phyloP scores from a whole-genome alignment of 2,113 vertebrate species.

The Osmerus mordax region DNA sequence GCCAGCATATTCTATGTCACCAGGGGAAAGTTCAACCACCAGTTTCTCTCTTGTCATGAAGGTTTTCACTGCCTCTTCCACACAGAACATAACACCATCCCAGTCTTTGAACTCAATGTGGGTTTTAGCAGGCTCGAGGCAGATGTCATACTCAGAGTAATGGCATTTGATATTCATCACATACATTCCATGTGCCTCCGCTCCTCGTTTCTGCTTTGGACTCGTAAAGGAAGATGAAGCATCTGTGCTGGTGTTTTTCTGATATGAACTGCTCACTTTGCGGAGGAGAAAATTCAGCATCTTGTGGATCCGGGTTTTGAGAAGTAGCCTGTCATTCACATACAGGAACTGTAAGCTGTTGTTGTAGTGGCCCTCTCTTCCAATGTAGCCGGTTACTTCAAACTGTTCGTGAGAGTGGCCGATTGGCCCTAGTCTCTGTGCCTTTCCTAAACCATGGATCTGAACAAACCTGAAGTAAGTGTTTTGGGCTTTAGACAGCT shows the following conservation, averaged over 20 bases:
- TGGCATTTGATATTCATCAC: slow-evolving; percentile 85
- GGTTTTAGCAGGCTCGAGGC: slow-evolving; percentile 90
- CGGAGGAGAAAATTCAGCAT: slow-evolving; percentile 85
- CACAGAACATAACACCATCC: slow-evolving; percentile 78
- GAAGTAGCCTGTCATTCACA: slow-evolving; percentile 84
- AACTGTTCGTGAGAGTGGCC: slow-evolving; percentile 72
- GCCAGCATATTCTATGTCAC: slow-evolving; percentile 73
- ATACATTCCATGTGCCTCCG: slow-evolving; percentile 83
- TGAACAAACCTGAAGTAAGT: slow-evolving; percentile 87
- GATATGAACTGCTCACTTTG: slow-evolving; percentile 75
- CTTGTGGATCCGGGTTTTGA: slow-evolving; percentile 92
- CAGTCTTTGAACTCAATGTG: slow-evolving; percentile 94
- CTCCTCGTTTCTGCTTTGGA: slow-evolving; percentile 71
- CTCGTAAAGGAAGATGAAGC: slow-evolving; percentile 62
- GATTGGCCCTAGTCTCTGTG: slow-evolving; percentile 85
- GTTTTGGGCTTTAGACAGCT: slow-evolving; percentile 84
- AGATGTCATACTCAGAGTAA: slow-evolving; percentile 86
- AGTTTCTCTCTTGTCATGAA: slow-evolving; percentile 85
- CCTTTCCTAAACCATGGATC: slow-evolving; percentile 79
- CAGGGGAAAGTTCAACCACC: slow-evolving; percentile 72
- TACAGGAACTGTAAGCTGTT: slow-evolving; percentile 90
- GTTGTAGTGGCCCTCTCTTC: slow-evolving; percentile 90
- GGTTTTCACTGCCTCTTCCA: slow-evolving; percentile 84
- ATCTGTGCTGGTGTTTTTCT: slow-evolving; percentile 62
- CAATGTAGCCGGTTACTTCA: slow-evolving; percentile 81